Percentiles rank a stretch among this genome's conserved stretches.
These are phyloP conservation scores for Mycalesis mineus DNA, from an alignment of 2,888 invertebrate genomes.

Conservation along the genomic window DNA sequence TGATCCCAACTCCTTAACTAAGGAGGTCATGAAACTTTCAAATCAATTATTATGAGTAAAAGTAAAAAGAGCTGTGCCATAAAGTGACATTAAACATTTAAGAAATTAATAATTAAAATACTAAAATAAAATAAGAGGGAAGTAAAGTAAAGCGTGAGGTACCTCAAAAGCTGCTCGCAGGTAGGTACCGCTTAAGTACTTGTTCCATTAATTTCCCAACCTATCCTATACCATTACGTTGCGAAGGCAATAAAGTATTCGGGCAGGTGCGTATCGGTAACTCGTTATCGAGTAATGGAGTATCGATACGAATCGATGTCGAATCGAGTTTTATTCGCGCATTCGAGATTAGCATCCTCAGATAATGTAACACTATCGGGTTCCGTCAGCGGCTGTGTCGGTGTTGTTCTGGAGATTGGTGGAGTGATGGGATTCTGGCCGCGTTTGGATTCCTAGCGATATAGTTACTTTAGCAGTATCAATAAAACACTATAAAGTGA, in stretches of 20 bases:
- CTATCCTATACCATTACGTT: constrained; percentile 33
- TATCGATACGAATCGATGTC: constrained; percentile 38
- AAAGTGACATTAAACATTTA: too few species aligned
- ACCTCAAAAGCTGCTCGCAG: not conserved
- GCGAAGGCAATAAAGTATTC: constrained; percentile 35
- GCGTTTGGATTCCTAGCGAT: too few species aligned
- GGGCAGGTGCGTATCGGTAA: constrained; percentile 38
- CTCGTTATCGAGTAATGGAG: constrained; percentile 40
- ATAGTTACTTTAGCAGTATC: too few species aligned
- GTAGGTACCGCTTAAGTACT: not conserved
- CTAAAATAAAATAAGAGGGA: not conserved
- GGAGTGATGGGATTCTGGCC: constrained; percentile 4
- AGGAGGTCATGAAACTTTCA: too few species aligned
- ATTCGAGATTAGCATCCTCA: constrained; percentile 33
- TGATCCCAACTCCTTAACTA: too few species aligned
- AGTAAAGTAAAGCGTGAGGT: not conserved
- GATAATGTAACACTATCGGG: constrained; percentile 22
- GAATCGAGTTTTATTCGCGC: constrained; percentile 39
- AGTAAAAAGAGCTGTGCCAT: too few species aligned
- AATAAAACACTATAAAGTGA: too few species aligned
- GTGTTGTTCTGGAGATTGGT: constrained; percentile 10
- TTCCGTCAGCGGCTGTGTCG: constrained; percentile 25
- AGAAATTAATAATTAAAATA: too few species aligned
- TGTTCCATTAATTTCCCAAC: constrained; percentile 32
- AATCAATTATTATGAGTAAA: too few species aligned